Percentiles rank a stretch among this genome's conserved stretches.
phyloP scores from a whole-genome alignment of 2,888 invertebrate genomes.

The Theretra japonica region DNA sequence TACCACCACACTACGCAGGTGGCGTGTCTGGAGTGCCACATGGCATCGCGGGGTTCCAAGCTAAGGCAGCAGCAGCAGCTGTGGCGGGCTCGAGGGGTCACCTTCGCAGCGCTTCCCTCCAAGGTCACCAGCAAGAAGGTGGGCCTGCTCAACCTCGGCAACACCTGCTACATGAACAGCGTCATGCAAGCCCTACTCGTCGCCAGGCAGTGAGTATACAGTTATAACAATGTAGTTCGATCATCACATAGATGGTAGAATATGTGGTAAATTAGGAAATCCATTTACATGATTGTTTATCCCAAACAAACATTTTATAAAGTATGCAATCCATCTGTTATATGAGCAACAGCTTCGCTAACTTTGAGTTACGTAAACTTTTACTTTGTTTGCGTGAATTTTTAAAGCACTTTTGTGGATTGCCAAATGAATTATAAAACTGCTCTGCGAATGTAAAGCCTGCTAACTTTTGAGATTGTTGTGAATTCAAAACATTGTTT shows the following conservation, averaged over 20 bases:
- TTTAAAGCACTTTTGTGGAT: background rate
- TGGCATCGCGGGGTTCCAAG: constrained; percentile 69
- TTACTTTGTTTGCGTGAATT: background rate
- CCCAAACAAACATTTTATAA: no score
- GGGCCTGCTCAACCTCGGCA: constrained; percentile 92
- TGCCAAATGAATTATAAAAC: background rate
- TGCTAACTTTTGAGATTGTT: background rate
- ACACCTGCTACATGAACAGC: constrained; percentile 96
- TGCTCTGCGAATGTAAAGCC: background rate
- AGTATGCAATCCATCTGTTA: no score
- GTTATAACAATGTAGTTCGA: no score
- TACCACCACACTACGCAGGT: constrained; percentile 49
- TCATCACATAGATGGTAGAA: no score
- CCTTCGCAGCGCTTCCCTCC: constrained; percentile 47
- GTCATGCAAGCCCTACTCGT: constrained; percentile 93
- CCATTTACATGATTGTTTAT: no score
- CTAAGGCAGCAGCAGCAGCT: constrained; percentile 60
- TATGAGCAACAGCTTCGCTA: no score
- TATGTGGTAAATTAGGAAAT: no score
- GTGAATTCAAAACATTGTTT: background rate
- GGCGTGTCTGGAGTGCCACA: constrained; percentile 72
- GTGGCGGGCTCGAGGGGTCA: constrained; percentile 61
- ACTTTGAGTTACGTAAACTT: background rate
- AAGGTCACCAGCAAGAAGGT: constrained; percentile 81
- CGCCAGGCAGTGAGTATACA: constrained; percentile 87